Conservation (phyloP, 2,113 vertebrate genomes). For the Tylochromis polylepis region DNA sequence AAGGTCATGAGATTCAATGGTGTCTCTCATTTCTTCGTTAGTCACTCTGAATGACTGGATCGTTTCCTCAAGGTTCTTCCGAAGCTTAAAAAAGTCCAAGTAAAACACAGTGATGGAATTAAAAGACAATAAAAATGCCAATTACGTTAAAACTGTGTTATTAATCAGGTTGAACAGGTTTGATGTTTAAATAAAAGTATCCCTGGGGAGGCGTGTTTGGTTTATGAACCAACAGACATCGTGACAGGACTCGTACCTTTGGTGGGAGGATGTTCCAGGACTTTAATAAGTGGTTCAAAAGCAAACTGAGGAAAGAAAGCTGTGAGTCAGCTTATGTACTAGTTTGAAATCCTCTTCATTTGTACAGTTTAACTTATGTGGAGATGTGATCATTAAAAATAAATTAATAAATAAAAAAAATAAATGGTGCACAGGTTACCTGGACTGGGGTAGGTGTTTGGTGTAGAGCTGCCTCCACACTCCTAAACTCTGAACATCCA, state of each 20-base stretch:
- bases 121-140: background rate
- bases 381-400: background rate
- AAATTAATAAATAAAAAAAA: background rate
- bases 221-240: background rate
- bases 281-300: conserved; percentile 82
- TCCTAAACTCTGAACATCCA: conserved; percentile 82
- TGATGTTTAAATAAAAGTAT: background rate
- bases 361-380: background rate
- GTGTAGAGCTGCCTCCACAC: conserved; percentile 95
- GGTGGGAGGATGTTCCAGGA: conserved; percentile 80
- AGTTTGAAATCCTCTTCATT: background rate
- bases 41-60: conserved; percentile 86
- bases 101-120: background rate
- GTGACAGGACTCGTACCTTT: conserved; percentile 71
- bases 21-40: conserved; percentile 83
- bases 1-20: conserved; percentile 56
- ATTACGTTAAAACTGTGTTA: background rate
- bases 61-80: conserved; percentile 83
- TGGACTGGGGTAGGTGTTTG: conserved; percentile 90
- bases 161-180: background rate
- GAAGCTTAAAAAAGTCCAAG: conserved; percentile 65
- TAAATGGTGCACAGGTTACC: conserved; percentile 60
- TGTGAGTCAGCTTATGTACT: background rate
- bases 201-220: background rate
- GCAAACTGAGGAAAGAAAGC: conserved; percentile 71